phyloP scores from a whole-genome alignment of 2,797 vertebrate genomes.

The Cyprinella venusta region DNA sequence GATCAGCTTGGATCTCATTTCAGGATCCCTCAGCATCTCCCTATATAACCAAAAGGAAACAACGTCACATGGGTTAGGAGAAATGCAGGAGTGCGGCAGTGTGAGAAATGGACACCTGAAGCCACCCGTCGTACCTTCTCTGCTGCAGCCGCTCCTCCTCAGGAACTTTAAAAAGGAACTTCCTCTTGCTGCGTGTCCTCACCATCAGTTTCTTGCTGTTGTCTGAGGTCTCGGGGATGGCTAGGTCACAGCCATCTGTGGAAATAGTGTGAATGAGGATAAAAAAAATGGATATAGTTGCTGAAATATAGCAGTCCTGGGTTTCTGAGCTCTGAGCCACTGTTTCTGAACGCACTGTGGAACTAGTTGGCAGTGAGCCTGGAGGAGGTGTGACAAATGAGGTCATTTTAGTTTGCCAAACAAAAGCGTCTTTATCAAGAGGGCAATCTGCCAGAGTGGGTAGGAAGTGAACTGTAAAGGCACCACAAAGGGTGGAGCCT shows the following conservation, averaged over 20 bases:
- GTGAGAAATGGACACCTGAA: neutral
- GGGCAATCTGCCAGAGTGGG: slow-evolving; percentile 44
- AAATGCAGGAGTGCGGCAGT: neutral
- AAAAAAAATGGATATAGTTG: neutral
- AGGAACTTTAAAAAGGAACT: slow-evolving; percentile 95
- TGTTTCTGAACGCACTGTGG: neutral
- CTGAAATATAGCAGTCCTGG: neutral
- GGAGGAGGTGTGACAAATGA: slow-evolving; percentile 56
- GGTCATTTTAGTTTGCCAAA: slow-evolving; percentile 51
- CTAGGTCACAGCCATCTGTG: slow-evolving; percentile 81
- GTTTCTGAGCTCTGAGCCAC: slow-evolving; percentile 8
- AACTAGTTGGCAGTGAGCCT: slow-evolving; percentile 27
- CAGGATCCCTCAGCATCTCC: slow-evolving; percentile 96
- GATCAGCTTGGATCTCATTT: slow-evolving; percentile 93
- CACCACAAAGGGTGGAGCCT: slow-evolving; percentile 10
- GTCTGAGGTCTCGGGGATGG: slow-evolving; percentile 90
- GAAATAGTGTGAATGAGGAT: slow-evolving; percentile 7
- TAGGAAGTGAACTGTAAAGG: slow-evolving; percentile 20
- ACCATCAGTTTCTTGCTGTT: slow-evolving; percentile 96
- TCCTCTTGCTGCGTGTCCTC: slow-evolving; percentile 93
- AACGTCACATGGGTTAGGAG: neutral
- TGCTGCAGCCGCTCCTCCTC: slow-evolving; percentile 88
- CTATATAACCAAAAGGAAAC: slow-evolving; percentile 67
- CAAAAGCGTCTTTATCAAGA: slow-evolving; percentile 60
- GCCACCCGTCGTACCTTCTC: slow-evolving; percentile 66